phyloP scores from a whole-genome alignment of 2,797 vertebrate genomes.

The Aeoliscus strigatus region DNA sequence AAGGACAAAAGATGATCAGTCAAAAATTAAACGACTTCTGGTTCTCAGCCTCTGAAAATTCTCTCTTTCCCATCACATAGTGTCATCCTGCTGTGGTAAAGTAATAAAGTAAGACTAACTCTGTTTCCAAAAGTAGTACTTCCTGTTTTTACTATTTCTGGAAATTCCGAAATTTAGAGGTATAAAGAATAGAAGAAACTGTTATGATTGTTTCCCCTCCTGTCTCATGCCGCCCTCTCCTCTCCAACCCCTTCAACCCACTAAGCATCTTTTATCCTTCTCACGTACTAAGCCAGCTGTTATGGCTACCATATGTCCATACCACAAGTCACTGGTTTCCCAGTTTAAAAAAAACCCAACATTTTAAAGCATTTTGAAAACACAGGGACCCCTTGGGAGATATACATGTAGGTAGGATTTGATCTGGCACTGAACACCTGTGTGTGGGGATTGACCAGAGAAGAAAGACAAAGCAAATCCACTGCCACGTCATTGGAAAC shows the following conservation, averaged over 20 bases:
- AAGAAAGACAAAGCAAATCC: conserved; percentile 42
- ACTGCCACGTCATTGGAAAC: conserved; percentile 65
- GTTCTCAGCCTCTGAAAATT: no score
- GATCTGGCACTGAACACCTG: conserved; percentile 63
- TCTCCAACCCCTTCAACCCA: conserved; percentile 23
- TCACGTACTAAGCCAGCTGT: conserved; percentile 34
- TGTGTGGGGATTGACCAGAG: conserved; percentile 59
- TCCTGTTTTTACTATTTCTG: conserved; percentile 40
- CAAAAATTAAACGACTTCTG: no score
- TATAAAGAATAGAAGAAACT: conserved; percentile 9
- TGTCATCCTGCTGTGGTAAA: conserved; percentile 24
- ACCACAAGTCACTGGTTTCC: conserved; percentile 68
- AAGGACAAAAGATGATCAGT: no score
- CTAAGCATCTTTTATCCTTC: conserved; percentile 39
- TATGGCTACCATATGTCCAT: conserved; percentile 71
- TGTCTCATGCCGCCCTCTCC: conserved; percentile 10
- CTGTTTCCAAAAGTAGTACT: conserved; percentile 24
- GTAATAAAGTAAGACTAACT: conserved; percentile 14
- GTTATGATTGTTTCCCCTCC: conserved; percentile 10
- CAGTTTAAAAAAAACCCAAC: no score
- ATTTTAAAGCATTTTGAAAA: conserved; percentile 62
- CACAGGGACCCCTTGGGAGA: conserved; percentile 55
- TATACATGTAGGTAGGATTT: conserved; percentile 62
- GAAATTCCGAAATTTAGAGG: conserved; percentile 24
- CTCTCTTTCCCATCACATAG: no score